A percentile compares a stretch with the other conserved stretches of the same genome.
Conservation (phyloP, 2,797 vertebrate genomes). For the Lepus townsendii region DNA sequence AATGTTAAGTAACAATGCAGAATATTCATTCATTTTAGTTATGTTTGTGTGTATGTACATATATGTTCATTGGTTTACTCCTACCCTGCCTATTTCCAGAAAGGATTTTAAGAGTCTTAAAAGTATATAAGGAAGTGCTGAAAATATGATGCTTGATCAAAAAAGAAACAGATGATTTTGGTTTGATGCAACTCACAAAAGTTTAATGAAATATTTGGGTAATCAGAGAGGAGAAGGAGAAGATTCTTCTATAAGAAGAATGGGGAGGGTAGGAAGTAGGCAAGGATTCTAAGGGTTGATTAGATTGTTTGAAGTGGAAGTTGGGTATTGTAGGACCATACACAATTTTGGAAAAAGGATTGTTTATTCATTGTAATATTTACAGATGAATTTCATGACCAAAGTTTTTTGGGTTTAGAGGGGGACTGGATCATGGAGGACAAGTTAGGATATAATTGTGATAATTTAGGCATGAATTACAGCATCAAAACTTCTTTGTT, state of each 20-base stretch:
- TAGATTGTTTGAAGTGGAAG: slow-evolving; percentile 1
- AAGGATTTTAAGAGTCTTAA: slow-evolving; percentile 33
- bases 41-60: background rate
- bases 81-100: slow-evolving; percentile 33
- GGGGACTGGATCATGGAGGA: background rate
- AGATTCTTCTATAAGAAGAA: background rate
- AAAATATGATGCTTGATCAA: slow-evolving; percentile 23
- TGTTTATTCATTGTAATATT: slow-evolving; percentile 23
- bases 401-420: background rate
- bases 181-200: slow-evolving; percentile 17
- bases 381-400: slow-evolving; percentile 18
- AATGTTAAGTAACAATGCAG: slow-evolving; percentile 37
- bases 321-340: no score
- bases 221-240: background rate
- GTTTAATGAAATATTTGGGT: slow-evolving; percentile 33
- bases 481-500: background rate
- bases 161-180: slow-evolving; percentile 27
- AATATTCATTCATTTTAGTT: slow-evolving; percentile 1
- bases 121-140: slow-evolving; percentile 28
- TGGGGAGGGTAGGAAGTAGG: slow-evolving; percentile 8
- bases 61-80: background rate
- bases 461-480: slow-evolving; percentile 21
- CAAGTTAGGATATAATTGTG: slow-evolving; percentile 23
- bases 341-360: background rate
- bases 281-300: background rate